Conservation (phyloP, 2,113 vertebrate genomes). For the Indicator maculatus region DNA sequence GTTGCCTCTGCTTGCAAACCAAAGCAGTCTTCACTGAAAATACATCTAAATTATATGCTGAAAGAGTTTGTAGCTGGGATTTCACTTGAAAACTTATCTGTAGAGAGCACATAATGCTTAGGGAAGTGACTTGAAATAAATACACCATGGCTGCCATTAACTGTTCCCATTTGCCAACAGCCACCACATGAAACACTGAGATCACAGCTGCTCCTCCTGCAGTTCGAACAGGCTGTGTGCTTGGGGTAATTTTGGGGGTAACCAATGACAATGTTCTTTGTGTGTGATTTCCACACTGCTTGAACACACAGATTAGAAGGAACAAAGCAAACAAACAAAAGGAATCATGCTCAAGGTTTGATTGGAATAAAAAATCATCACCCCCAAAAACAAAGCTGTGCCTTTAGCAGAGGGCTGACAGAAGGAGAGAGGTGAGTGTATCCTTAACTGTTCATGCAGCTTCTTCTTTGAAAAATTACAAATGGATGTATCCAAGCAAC, state of each 20-base stretch:
- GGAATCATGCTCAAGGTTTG: background rate
- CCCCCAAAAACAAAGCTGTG: background rate
- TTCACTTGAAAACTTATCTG: constrained; percentile 37
- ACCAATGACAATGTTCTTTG: background rate
- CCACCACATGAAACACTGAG: constrained; percentile 35
- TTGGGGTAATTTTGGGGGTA: constrained; percentile 4
- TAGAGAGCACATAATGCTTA: constrained; percentile 27
- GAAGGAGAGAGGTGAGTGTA: background rate
- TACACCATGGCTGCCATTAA: background rate
- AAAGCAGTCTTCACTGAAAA: constrained; percentile 43
- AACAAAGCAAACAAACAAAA: background rate
- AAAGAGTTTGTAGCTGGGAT: background rate
- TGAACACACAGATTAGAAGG: background rate
- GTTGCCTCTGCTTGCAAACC: background rate
- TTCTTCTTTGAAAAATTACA: background rate
- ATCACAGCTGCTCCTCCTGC: constrained; percentile 15
- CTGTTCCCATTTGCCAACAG: background rate
- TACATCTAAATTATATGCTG: constrained; percentile 33
- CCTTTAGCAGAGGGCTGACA: background rate
- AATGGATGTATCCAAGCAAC: background rate
- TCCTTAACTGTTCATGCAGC: background rate
- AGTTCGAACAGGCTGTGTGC: constrained; percentile 4
- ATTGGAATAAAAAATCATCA: background rate
- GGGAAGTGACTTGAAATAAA: constrained; percentile 36
- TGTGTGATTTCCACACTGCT: background rate